Base-by-base conservation (phyloP, 2,113 vertebrate species). In the Pithys albifrons region DNA sequence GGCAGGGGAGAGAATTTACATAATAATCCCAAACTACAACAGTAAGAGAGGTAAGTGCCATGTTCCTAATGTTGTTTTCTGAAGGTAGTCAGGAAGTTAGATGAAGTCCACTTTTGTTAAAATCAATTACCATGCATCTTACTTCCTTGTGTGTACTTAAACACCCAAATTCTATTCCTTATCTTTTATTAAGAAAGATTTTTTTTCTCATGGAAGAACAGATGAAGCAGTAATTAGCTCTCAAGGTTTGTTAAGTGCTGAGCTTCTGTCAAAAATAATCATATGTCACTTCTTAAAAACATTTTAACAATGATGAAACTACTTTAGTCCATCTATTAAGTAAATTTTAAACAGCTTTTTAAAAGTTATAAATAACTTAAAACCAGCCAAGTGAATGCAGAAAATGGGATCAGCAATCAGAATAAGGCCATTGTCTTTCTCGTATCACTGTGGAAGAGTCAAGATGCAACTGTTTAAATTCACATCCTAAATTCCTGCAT, bases 221-320 rank as follows among this genome's bases (percentile, higher is more conserved):
- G 43, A 73, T 39, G 75, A 95, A 94, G 43, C 43, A 95, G 70
- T 71, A 91, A 88, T 85, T 94, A 92, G 12, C 58, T 83, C 92
- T 76, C 1, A 9, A 62, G 62, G 10, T 58, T 91, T 10, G 2
- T 93, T 85, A 95, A 94, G 55, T 94, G 81, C 79, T 31, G 51
- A 90, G 64, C 1, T 85, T 88, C 75, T 94, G 93, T 83, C 93
- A 96, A 85, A 95, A 91, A 88, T 77, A 87, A 88, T 97, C 71
- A 48, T 23, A 49, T 19, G 19, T 62, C n/a, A 62, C 31, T 82
- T 89, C 54, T 85, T 79, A 76, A 91, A 93, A 96, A 79, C 70
- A 79, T 29, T 73, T 90, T 94, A 89, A 92, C 72, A 77, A 80
- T 74, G 74, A 85, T 80, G 23, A 70, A 91, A 77, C 74, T 91